Conservation (phyloP, 2,113 vertebrate genomes). For the Pygoscelis adeliae region DNA sequence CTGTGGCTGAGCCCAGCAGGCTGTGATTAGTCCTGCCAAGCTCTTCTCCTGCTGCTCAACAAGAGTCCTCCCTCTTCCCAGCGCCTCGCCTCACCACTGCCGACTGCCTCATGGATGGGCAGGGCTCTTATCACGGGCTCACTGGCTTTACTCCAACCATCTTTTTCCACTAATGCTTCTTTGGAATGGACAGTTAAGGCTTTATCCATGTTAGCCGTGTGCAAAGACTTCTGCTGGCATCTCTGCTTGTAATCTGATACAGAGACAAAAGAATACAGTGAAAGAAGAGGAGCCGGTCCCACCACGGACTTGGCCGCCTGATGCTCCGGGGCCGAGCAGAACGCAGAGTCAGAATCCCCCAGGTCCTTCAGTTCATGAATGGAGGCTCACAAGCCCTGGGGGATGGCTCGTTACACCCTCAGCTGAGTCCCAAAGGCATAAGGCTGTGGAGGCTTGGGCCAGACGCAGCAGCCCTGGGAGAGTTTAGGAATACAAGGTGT, state of each 20-base stretch:
- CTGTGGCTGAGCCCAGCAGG: background rate
- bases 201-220: background rate
- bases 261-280: background rate
- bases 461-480: background rate
- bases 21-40: background rate
- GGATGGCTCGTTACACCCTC: background rate
- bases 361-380: background rate
- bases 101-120: background rate
- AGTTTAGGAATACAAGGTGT: background rate
- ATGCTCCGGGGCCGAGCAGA: background rate
- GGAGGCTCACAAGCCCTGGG: background rate
- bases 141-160: background rate
- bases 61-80: background rate
- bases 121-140: background rate
- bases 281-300: background rate
- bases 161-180: background rate
- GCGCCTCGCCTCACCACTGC: background rate
- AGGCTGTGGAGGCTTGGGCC: background rate
- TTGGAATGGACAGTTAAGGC: background rate
- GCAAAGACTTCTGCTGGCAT: background rate
- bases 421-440: background rate
- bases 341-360: fast-evolving
- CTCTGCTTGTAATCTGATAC: background rate
- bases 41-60: background rate
- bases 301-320: fast-evolving